Evolutionary conservation across 2,113 vertebrate genomes (phyloP), one percentile per base, ranked within the genome.

Genomic region (Benitochromis conjunctus): DNA sequence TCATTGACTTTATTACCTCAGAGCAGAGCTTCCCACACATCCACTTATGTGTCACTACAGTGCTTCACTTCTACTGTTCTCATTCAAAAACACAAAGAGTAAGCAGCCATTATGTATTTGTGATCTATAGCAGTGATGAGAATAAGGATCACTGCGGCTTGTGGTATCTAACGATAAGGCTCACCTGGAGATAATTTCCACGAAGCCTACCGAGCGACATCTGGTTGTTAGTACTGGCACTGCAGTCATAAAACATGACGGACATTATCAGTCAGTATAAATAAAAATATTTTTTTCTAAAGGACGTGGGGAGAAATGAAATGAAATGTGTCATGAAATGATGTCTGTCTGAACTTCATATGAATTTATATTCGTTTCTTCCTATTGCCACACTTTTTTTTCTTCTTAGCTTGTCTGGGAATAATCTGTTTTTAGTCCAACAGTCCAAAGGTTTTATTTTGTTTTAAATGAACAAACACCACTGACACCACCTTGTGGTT

Each of bases 141-240:
- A 29, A 21, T 34, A 7, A 29, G n/a, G 36, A 57, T 58, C 46
- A 19, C 9, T 60, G 6, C 1, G 8, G 71, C 71, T 29, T 76
- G 69, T 19, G 43, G 48, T 51, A 51, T 51, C 69, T 51, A 76
- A 31, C 69, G 51, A 19, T 31, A 31, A 31, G 46, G 16, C n/a
- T 76, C 5, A 14, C 21, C 54, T 13, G 14, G 16, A 43, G 21
- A 48, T 80, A 16, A 41, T 51, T 46, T 21, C 29, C 5, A 3
- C 4, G 1, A 18, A 24, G 19, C 3, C 87, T 90, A 77, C 84
- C 80, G 94, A 74, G 92, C 60, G 1, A 83, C 93, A 93, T 19
- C 93, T 95, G 91, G 53, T 84, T 92, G 84, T 86, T 10, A 31
- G 19, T 3, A 81, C 0, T 10, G 18, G 41, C 18, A 86, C 86